Base-by-base conservation (phyloP, 2,797 vertebrate species). In the Pseudotriccus pelzelni region DNA sequence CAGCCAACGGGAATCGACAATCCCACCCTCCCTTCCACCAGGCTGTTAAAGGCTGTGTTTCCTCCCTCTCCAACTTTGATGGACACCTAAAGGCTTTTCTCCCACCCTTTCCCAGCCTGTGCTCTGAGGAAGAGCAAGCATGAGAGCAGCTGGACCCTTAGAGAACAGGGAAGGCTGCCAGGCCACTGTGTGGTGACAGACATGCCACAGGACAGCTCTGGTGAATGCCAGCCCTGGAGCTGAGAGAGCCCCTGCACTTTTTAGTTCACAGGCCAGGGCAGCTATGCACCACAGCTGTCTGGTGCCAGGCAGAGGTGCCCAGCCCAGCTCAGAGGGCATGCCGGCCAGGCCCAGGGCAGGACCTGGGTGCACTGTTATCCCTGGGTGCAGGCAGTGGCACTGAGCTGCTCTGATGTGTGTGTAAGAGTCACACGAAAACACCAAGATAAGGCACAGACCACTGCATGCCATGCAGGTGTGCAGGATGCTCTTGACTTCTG, bases 401-500 rank as follows among this genome's bases (percentile, higher is more conserved):
- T 0, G 1, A 34, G 62, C 41, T 79, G 58, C 70, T 69, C 32
- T 58, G 25, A 10, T 39, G 7, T 5, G 50, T 62, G 36, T 52
- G 20, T 75, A 34, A 44, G 36, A 78, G 28, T 41, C 62, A 10
- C 28, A 22, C 34, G 2, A 7, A 25, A 36, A 58, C n/a, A 19
- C 9, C 0, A 5, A 23, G 27, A 17, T 46, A 72, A 2, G 4
- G 66, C 69, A 60, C 0, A 0, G 70, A 32, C 39, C 2, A 1
- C 28, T 0, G 0, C 13, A 27, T 8, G 17, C 30, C 0, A 0
- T 64, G 69, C 24, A 32, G 62, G 11, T n/a, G 19, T 58, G 39
- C 3, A 1, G 27, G 39, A 55, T 55, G 34, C 28, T 85, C 64
- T 76, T 58, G 60, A 77, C 59, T 46, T 79, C 34, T 62, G n/a